These are phyloP conservation scores for Blastobasis lacticolella DNA, from an alignment of 2,888 invertebrate genomes.

Conservation along the genomic window DNA sequence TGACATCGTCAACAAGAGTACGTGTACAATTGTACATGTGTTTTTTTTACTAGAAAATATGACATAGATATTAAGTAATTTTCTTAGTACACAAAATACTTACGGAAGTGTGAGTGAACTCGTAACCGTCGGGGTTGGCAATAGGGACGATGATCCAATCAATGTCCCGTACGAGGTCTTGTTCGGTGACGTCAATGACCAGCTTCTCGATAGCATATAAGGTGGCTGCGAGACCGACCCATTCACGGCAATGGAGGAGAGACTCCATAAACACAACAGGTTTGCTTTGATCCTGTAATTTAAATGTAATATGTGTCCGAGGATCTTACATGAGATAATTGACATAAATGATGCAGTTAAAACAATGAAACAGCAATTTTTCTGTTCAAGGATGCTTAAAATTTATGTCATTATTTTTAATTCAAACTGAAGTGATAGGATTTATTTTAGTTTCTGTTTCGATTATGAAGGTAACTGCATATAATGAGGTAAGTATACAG, in stretches of 20 bases:
- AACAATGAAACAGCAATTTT: background rate
- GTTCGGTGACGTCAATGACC: slow-evolving; percentile 70
- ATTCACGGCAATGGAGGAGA: slow-evolving; percentile 79
- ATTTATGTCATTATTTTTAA: no score
- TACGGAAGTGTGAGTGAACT: slow-evolving; percentile 67
- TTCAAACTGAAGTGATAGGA: no score
- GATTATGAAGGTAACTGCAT: no score
- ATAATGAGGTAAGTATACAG: no score
- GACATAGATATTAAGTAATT: background rate
- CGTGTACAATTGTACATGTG: background rate
- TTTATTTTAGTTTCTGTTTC: no score
- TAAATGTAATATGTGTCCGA: background rate
- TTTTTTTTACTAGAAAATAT: background rate
- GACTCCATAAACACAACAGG: slow-evolving; percentile 75
- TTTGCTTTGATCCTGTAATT: slow-evolving; percentile 42
- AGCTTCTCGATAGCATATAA: slow-evolving; percentile 79
- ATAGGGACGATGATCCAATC: slow-evolving; percentile 80
- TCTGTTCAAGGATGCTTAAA: background rate
- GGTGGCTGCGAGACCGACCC: slow-evolving; percentile 78
- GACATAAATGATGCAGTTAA: background rate
- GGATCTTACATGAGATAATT: background rate
- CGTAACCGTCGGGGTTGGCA: slow-evolving; percentile 83
- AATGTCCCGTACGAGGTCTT: slow-evolving; percentile 66
- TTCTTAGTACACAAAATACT: slow-evolving; percentile 14
- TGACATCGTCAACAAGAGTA: no score